Conservation (phyloP, 2,888 invertebrate genomes). For the Apodemia mormo region DNA sequence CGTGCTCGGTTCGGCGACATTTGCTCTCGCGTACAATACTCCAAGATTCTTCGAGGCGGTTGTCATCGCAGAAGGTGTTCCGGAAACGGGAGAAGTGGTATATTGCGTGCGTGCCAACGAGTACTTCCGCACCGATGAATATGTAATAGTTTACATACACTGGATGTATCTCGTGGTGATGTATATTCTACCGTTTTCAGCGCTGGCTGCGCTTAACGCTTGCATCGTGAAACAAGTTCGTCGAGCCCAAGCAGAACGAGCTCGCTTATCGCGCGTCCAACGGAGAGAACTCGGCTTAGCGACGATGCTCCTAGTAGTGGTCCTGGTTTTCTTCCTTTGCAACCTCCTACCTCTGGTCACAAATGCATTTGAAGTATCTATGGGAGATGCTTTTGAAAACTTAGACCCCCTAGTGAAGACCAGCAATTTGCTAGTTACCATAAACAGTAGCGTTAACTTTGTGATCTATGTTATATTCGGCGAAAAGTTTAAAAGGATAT, state of each 20-base stretch:
- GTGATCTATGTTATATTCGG: constrained; percentile 99
- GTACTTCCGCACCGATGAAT: constrained; percentile 86
- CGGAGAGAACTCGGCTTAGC: constrained; percentile 96
- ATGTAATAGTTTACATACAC: constrained; percentile 94
- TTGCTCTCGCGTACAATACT: constrained; percentile 92
- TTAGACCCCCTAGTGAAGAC: constrained; percentile 87
- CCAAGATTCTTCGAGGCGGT: constrained; percentile 89
- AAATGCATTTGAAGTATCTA: constrained; percentile 92
- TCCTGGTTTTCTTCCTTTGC: constrained; percentile 96
- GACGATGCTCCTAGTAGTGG: constrained; percentile 96
- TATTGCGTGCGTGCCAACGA: constrained; percentile 87
- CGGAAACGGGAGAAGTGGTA: constrained; percentile 80
- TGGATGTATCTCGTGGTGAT: constrained; percentile 97
- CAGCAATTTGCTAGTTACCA: constrained; percentile 95
- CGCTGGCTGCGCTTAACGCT: constrained; percentile 93
- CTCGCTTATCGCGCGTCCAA: constrained; percentile 93
- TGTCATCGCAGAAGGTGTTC: constrained; percentile 64
- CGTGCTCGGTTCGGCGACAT: constrained; percentile 89
- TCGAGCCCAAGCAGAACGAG: constrained; percentile 93
- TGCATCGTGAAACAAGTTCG: constrained; percentile 95
- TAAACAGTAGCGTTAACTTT: constrained; percentile 98
- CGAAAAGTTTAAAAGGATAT: constrained; percentile 95
- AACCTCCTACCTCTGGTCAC: constrained; percentile 93
- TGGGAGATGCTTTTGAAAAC: constrained; percentile 63
- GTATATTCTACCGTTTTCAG: constrained; percentile 95